A percentile compares a stretch with the other conserved stretches of the same genome.
Conservation (phyloP, 2,797 vertebrate genomes). For the Sebastes goodei region DNA sequence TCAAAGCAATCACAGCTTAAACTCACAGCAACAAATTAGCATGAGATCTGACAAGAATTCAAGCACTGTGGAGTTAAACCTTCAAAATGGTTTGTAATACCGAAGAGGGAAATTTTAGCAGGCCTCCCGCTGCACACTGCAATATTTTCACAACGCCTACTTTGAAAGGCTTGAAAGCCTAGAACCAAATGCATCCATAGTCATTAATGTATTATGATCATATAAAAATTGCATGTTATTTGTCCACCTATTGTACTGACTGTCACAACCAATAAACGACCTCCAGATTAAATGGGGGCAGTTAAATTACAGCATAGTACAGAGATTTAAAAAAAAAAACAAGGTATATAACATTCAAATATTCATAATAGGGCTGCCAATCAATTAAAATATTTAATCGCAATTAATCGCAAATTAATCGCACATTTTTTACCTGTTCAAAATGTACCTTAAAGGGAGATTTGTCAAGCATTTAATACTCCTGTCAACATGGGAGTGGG, state of each 20-base stretch:
- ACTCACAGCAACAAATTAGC: constrained; percentile 58
- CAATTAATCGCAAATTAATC: too few species aligned
- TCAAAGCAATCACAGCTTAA: constrained; percentile 51
- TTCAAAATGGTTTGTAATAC: constrained; percentile 18
- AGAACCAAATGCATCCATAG: constrained; percentile 1
- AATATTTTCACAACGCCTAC: not conserved
- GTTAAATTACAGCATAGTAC: not conserved
- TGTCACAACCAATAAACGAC: not conserved
- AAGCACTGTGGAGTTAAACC: constrained; percentile 38
- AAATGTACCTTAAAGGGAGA: too few species aligned
- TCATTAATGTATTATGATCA: constrained; percentile 29
- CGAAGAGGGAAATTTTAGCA: not conserved
- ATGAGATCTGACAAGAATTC: constrained; percentile 43
- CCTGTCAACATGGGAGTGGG: too few species aligned
- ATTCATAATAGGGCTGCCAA: not conserved
- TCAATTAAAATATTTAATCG: too few species aligned
- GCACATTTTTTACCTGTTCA: too few species aligned
- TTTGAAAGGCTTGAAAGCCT: constrained; percentile 14
- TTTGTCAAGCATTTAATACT: too few species aligned
- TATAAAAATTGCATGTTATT: constrained; percentile 21
- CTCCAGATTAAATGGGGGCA: not conserved
- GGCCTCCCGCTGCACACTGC: not conserved
- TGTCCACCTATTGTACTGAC: constrained; percentile 13
- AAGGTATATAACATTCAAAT: not conserved
- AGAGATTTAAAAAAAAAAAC: not conserved